Base-by-base conservation (phyloP, 2,797 vertebrate genomes). In the Falco novaeseelandiae region DNA sequence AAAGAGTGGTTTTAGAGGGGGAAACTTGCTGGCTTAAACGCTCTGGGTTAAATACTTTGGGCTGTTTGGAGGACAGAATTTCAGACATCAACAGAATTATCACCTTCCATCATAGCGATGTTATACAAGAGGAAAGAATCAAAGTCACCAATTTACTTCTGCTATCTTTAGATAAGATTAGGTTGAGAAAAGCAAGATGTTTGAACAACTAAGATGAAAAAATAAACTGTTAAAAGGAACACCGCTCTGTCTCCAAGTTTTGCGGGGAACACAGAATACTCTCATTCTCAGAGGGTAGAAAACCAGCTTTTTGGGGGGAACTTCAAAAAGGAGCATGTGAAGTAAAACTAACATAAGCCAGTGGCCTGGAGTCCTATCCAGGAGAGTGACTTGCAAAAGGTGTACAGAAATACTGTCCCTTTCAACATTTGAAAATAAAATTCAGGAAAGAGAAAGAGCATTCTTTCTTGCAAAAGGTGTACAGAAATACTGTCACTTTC, bases 321-420 rank as follows among this genome's bases (percentile, higher is more conserved):
- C n/a, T 74, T 51, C 9, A 20, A 40, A 49, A 69, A 5, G 17
- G 26, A 65, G 4, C 1, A 1, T 14, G 52, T 7, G 8, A 29
- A 38, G 10, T 3, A 42, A 70, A 91, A 51, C 3, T 21, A 34
- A 30, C 17, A 18, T 9, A 54, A 46, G 10, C 3, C 29, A 36
- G 23, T 25, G 8, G 21, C 14, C 27, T 32, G 3, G 55, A 67
- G 17, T 22, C 18, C 21, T 40, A 2, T 5, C 1, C 3, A 3
- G 51, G 36, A 63, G 2, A n/a, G 8, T 5, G 11, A 22, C 3
- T 21, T 58, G 13, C 21, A 61, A 49, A 49, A 87, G 10, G 9
- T n/a, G 16, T 34, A 46, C 54, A 79, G 34, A 65, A 42, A 20
- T 19, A 62, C 6, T 29, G 29, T 49, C 22, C 19, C 11, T 58